These are phyloP conservation scores for Trachelus troglodyta DNA, from an alignment of 2,888 invertebrate species.

Conservation along the genomic window DNA sequence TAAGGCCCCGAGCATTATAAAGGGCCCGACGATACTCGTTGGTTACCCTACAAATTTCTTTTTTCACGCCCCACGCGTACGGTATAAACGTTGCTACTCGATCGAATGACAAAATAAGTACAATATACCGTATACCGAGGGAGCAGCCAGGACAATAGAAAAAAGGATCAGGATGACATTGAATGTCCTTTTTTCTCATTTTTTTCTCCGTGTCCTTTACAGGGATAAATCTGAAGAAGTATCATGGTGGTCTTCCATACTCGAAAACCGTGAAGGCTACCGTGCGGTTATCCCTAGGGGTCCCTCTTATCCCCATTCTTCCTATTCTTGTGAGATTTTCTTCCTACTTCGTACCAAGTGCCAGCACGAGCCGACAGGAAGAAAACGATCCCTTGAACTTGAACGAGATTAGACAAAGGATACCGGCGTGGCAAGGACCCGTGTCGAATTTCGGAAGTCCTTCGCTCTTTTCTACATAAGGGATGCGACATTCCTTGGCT, in stretches of 20 bases:
- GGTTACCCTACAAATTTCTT: not conserved
- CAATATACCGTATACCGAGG: not conserved
- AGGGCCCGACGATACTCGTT: not conserved
- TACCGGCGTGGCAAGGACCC: constrained; percentile 18
- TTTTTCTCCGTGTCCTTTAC: constrained; percentile 26
- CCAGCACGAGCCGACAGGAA: not conserved
- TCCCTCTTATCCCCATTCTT: constrained; percentile 23
- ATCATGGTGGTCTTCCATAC: constrained; percentile 59
- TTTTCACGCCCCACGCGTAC: not conserved
- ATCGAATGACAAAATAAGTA: not conserved
- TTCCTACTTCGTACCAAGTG: not conserved
- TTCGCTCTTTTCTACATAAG: not conserved
- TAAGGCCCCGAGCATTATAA: not conserved
- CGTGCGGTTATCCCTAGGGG: constrained; percentile 55
- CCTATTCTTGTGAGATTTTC: constrained; percentile 2
- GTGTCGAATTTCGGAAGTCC: constrained; percentile 26
- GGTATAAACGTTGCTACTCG: not conserved
- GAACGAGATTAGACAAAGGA: constrained; percentile 21
- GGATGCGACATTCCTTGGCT: not conserved
- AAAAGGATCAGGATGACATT: not conserved
- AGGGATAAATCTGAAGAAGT: constrained; percentile 55
- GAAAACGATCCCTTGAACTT: not conserved
- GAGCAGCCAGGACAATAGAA: not conserved
- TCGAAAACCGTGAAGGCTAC: constrained; percentile 57
- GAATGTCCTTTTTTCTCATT: constrained; percentile 5